phyloP scores from a whole-genome alignment of 2,797 vertebrate species.

The Catharus ustulatus region DNA sequence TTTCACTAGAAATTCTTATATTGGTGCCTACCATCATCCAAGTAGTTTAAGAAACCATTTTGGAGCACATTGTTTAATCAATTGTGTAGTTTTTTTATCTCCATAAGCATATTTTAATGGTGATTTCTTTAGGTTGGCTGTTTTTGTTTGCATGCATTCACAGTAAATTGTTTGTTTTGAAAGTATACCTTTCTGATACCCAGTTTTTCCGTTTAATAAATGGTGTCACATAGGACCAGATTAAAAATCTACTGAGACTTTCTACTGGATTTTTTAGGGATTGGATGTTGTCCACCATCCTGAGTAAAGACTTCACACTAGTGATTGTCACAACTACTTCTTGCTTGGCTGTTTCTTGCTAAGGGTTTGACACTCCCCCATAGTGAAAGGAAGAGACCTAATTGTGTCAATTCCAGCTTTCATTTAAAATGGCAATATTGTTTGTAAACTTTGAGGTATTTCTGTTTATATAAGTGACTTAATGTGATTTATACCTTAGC shows the following conservation, averaged over 20 bases:
- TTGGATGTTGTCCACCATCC: not conserved
- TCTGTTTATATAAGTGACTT: slow-evolving; percentile 49
- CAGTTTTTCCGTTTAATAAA: not conserved
- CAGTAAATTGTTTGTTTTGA: not conserved
- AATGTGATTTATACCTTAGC: slow-evolving; percentile 26
- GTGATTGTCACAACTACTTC: not conserved
- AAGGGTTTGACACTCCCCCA: not conserved
- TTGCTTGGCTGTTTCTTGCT: not conserved
- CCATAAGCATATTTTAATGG: not conserved
- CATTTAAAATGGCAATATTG: not conserved
- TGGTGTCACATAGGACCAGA: not conserved
- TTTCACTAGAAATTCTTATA: not conserved
- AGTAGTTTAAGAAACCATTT: not conserved
- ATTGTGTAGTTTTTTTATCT: not conserved
- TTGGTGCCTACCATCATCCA: not conserved
- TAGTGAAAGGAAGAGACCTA: not conserved
- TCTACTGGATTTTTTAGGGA: not conserved
- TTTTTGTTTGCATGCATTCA: not conserved
- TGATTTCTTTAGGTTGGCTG: not conserved
- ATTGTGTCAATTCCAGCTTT: not conserved
- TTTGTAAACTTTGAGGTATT: not conserved
- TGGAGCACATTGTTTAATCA: not conserved
- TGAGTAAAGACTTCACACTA: not conserved
- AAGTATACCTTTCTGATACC: not conserved
- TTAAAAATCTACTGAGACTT: not conserved